These are phyloP conservation scores for Petaurus breviceps DNA, from an alignment of 2,113 vertebrate genomes.

Conservation along the genomic window DNA sequence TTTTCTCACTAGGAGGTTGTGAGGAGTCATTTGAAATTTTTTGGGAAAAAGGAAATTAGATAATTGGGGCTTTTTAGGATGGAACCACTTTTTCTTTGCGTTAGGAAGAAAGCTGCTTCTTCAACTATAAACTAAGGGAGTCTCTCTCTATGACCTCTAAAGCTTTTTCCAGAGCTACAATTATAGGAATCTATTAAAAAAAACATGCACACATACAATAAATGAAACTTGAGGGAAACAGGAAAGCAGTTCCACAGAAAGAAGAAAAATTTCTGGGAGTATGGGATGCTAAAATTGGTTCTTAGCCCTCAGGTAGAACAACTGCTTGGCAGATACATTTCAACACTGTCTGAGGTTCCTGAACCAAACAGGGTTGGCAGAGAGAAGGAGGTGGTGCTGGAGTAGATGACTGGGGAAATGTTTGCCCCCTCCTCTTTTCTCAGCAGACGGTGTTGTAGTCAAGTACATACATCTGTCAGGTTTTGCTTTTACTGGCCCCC, in stretches of 20 bases:
- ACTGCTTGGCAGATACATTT: background rate
- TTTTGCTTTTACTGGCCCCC: background rate
- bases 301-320: background rate
- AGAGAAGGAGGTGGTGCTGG: background rate
- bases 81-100: background rate
- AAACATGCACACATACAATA: background rate
- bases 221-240: background rate
- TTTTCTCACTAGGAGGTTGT: constrained; percentile 3
- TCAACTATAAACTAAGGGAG: background rate
- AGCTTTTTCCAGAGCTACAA: background rate
- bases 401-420: background rate
- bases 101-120: background rate
- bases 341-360: background rate
- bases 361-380: background rate
- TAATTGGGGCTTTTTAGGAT: background rate
- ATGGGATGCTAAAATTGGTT: background rate
- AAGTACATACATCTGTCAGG: background rate
- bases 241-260: background rate
- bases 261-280: background rate
- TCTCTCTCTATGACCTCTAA: background rate
- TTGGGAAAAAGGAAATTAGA: background rate
- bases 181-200: constrained; percentile 3
- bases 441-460: background rate
- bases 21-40: constrained; percentile 1
- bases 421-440: constrained; percentile 23